Evolutionary conservation across 2,113 vertebrate species (phyloP).

Genomic region (Chaetops frenatus): DNA sequence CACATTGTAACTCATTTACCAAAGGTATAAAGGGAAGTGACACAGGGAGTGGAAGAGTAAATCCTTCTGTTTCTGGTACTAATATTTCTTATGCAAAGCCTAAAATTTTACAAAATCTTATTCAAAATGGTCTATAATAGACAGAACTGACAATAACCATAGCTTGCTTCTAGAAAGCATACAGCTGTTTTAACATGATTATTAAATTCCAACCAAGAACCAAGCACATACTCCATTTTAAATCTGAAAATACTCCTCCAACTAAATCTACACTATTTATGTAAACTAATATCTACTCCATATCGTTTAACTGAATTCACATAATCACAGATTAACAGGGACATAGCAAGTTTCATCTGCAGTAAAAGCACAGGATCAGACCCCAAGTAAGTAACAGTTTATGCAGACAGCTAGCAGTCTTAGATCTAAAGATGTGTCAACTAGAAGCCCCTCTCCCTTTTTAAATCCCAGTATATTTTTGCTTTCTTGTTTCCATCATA

Average conservation of each 20-base stretch:
- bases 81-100: background rate
- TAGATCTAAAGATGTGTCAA: background rate
- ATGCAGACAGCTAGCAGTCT: background rate
- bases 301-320: background rate
- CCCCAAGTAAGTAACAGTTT: background rate
- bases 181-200: background rate
- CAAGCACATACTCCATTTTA: background rate
- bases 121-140: background rate
- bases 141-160: background rate
- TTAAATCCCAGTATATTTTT: background rate
- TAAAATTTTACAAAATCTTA: background rate
- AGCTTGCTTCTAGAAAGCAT: background rate
- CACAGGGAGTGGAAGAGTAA: background rate
- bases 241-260: background rate
- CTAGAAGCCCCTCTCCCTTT: background rate
- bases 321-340: background rate
- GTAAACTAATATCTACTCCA: background rate
- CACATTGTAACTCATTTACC: background rate
- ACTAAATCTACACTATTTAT: background rate
- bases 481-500: background rate
- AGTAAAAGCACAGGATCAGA: background rate
- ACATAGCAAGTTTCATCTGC: background rate
- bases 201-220: constrained; percentile 19
- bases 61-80: background rate
- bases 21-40: background rate